Evolutionary conservation across 2,113 vertebrate species (phyloP), one percentile per base, ranked within the genome.

Genomic region (Cryptotis parvus): DNA sequence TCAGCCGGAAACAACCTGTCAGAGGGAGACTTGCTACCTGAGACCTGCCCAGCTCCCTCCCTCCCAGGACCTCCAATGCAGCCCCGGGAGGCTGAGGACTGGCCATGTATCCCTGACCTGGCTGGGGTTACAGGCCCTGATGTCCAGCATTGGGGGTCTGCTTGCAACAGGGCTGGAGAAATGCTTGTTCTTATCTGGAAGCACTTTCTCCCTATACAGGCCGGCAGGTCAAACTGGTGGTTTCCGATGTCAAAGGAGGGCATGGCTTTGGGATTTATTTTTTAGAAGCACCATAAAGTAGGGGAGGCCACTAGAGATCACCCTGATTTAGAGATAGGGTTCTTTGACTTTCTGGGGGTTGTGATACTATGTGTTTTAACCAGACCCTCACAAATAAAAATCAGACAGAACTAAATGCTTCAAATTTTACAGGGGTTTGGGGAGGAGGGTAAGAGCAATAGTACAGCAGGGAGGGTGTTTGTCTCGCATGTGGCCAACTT

Each of bases 211-310:
- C 55, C 2, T 24, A 55, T 2, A 45, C 6, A 45, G 43, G 43
- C 10, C 45, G 14, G 6, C 22, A 73, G 43, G 75, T 37, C 79
- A 49, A 14, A 77, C 0, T 3, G 33, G 58, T 35, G 0, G 41
- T 63, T 31, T 1, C 45, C 43, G 7, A 78, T 3, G 6, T 83
- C 41, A 20, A 85, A 27, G 65, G 75, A 43, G 16, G n/a, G 29
- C 26, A 26, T 22, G 4, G 4, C 29, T 37, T 43, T 63, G 76
- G 49, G 45, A 88, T 84, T 24, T 58, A 37, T 75, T 90, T 90
- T 61, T 90, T 80, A 84, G 88, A 89, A 31, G 85, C 24, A 24
- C 66, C 73, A 52, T 52, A 61, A 93, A 93, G 69, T 69, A 92
- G 90, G 49, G 3, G n/a, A 68, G 41, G 63, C 45, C 69, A 69